Base-by-base conservation (phyloP, 2,797 vertebrate genomes). In the Pempheris klunzingeri region DNA sequence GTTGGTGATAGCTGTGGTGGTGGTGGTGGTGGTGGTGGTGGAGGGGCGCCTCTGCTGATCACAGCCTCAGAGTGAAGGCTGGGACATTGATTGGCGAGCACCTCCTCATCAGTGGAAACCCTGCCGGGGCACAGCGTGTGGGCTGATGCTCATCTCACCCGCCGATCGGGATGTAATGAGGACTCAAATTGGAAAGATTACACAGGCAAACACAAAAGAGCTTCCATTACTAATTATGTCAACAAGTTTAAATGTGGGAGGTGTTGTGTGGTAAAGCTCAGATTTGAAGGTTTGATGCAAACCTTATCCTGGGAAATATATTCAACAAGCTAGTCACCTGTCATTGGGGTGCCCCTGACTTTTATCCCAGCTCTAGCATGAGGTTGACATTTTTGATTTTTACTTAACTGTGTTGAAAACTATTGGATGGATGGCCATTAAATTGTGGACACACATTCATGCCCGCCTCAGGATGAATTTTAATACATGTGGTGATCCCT, bases 71-170 rank as follows among this genome's bases (percentile, higher is more conserved):
- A 82, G 46, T 39, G 49, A 78, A 78, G 38, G 53, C 79, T 58
- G 13, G 46, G 63, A 70, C 74, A 84, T 83, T 43, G 46, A 86
- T 80, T 63, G 50, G 46, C 2, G 20, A 77, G 63, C 64, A 82
- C 57, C 63, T 77, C 78, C 67, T 87, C 82, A 85, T 90, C 72
- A 85, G 77, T 39, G 55, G 55, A 46, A 77, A 64, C 79, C 82
- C 77, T 15, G 64, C 54, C 0, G 80, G 11, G 81, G 52, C 85
- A 30, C 88, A 87, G 86, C 86, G 24, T 78, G 62, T 54, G 14
- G 17, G 41, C 81, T 36, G 72, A 74, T 82, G 76, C 64, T 83
- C 70, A 81, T 77, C 78, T 77, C 55, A 66, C 55, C 30, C 54
- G 9, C n/a, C 60, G 73, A 62, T 71, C 67, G 17, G 50, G 69